Base-by-base conservation (phyloP, 2,888 invertebrate species). In the Drosophila stalkeri region DNA sequence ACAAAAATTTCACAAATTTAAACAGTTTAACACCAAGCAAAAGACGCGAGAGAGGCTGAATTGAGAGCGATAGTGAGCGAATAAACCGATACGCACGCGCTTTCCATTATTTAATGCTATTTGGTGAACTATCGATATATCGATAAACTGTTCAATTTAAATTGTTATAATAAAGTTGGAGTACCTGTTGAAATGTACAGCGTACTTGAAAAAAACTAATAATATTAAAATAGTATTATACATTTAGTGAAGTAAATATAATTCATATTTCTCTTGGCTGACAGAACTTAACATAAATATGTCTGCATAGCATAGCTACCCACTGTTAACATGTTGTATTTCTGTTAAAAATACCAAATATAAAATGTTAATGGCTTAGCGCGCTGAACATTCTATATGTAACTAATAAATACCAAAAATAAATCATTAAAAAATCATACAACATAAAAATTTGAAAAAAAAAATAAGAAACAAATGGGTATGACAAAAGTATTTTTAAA, bases 31-130 rank as follows among this genome's bases (percentile, higher is more conserved):
- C 23, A 9, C n/a, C 14, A 52, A 43, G 3, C 6, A 16, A 14
- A 37, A 39, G 39, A 47, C 43, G 37, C 46, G 31, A 31, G 37
- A 54, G 46, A 52, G 27, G 41, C 55, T 55, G 39, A 41, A 12
- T 41, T 39, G 27, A 55, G 16, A 41, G 39, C 3, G 39, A 43
- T 1, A 27, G n/a, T 16, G 41, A 16, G 18, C 31, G 37, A 54
- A 57, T 59, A 33, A 62, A 47, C 27, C 76, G 76, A 77, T 64
- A 75, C 77, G 76, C 65, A 57, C n/a, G 71, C 77, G 80, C 63
- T 49, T 9, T 46, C 9, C 2, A 52, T 39, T 63, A 51, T 47
- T 64, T 20, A 5, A 0, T n/a, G 23, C 35, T n/a, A 35, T 20
- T 14, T 20, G 20, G 7, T n/a, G 1, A 18, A 2, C 11, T 62